Base-by-base conservation (phyloP, 2,113 vertebrate species). In the Glaucidium brasilianum region DNA sequence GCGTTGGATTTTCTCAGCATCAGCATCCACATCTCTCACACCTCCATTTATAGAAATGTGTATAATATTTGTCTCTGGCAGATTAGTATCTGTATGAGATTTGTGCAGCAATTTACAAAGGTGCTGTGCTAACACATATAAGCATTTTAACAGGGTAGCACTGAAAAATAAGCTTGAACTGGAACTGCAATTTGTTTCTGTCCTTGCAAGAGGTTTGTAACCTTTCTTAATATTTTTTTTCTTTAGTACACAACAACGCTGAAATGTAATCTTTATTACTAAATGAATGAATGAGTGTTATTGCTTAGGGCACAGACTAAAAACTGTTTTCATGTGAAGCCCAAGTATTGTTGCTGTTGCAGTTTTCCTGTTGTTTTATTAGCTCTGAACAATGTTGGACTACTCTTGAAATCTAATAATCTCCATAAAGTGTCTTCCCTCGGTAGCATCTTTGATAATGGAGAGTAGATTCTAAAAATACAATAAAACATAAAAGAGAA, bases 301-400 rank as follows among this genome's bases (percentile, higher is more conserved):
- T 94, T 91, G 93, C 96, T 96, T 68, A 82, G 29, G 91, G 94
- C 94, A 85, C 69, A 78, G 26, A 47, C 53, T 55, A 68, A 85
- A 92, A 85, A 30, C 11, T 0, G 4, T 73, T 94, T 81, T 89
- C 84, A 63, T 2, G 3, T 43, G 45, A 94, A 91, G 26, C 32
- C 50, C 59, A 62, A 85, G 26, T 69, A 50, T 63, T 91, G 81
- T 35, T 94, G 60, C 73, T 58, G 53, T 71, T 95, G 77, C 77
- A 47, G 53, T 91, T 95, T 71, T 82, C 77, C 74, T 50, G 53
- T 92, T 94, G 92, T 97, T 97, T 95, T 97, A 95, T 96, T 92
- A 95, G 90, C 77, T 88, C 59, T 90, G 84, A 96, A 94, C 89
- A 93, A 77, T 74, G 84, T 88, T 91, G 74, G 84, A 83, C 84